A percentile compares a stretch with the other conserved stretches of the same genome.
These are phyloP conservation scores for Echinometra lucunter DNA, from an alignment of 53 echinoderm and acorn worm genomes.

Conservation along the genomic window DNA sequence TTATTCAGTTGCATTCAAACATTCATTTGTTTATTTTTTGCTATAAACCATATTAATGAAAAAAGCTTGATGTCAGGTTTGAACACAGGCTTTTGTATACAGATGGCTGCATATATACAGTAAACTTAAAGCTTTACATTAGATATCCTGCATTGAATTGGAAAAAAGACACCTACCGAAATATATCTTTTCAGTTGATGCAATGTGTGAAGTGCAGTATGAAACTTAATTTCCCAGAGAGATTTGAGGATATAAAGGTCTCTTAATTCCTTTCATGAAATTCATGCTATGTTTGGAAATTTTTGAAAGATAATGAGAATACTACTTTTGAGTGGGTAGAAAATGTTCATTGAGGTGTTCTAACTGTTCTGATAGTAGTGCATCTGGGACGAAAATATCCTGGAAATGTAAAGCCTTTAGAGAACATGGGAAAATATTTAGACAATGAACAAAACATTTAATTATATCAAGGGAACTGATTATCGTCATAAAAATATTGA, in stretches of 20 bases:
- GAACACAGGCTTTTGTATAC: not conserved
- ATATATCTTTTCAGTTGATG: no score
- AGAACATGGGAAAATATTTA: not conserved
- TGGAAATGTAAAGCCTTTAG: not conserved
- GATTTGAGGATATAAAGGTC: no score
- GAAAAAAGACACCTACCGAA: no score
- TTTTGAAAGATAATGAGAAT: not conserved
- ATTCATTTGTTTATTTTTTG: not conserved
- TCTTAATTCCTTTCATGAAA: no score
- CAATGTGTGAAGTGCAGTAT: no score
- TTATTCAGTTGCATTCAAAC: not conserved
- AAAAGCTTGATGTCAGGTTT: no score
- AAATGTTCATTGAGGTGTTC: not conserved
- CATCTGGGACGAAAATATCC: not conserved
- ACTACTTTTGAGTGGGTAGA: not conserved
- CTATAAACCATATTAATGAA: not conserved
- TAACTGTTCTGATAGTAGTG: not conserved
- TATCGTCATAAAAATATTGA: not conserved
- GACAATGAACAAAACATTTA: not conserved
- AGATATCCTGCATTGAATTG: no score
- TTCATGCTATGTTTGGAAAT: not conserved
- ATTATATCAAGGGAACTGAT: not conserved
- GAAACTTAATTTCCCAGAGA: no score
- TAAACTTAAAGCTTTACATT: no score
- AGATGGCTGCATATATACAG: not conserved